phyloP scores from a whole-genome alignment of 2,888 invertebrate genomes.

The Apamea crenata region DNA sequence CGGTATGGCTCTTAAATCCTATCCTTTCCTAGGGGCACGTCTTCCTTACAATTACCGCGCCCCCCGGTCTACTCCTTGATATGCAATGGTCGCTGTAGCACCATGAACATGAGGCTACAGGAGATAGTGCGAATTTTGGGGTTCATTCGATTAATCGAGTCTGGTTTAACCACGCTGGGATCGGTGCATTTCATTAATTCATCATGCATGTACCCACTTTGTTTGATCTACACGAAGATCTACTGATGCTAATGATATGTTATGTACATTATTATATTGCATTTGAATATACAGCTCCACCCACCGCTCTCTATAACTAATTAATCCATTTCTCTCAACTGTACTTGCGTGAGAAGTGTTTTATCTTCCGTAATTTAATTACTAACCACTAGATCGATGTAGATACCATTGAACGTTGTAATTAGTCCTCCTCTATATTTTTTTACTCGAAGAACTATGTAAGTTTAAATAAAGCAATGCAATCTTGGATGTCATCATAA shows the following conservation, averaged over 20 bases:
- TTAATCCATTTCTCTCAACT: conserved; percentile 35
- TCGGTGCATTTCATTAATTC: no score
- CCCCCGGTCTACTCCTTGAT: no score
- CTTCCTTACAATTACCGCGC: no score
- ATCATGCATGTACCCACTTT: no score
- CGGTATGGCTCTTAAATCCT: no score
- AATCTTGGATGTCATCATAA: not conserved
- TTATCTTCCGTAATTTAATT: conserved; percentile 25
- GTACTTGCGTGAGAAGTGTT: conserved; percentile 33
- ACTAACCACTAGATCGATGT: conserved; percentile 33
- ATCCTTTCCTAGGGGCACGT: no score
- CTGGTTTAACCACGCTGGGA: no score
- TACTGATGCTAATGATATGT: not conserved
- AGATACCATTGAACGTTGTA: conserved; percentile 13
- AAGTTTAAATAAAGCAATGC: not conserved
- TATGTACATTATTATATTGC: conserved; percentile 27
- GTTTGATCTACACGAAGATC: not conserved
- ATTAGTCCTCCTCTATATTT: not conserved
- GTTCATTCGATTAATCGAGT: no score
- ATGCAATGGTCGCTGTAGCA: no score
- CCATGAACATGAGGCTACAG: no score
- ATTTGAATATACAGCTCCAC: conserved; percentile 9
- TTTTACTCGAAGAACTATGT: not conserved
- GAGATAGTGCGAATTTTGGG: no score
- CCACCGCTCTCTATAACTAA: conserved; percentile 26